Percentiles rank a stretch among this genome's conserved stretches.
Conservation (phyloP, 2,888 invertebrate genomes). For the Agrotis ipsilon region DNA sequence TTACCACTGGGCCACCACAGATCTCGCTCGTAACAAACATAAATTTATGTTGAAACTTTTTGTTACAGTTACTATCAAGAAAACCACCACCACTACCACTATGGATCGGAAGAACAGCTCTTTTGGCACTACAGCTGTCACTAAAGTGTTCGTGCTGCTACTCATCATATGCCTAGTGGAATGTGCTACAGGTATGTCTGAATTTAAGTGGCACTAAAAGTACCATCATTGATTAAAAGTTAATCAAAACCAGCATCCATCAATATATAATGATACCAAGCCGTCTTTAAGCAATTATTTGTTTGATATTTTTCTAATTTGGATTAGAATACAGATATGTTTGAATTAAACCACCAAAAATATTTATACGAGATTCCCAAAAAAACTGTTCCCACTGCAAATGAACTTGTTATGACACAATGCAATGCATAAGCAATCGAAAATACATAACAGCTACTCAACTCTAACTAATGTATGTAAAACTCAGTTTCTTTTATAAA, state of each 20-base stretch:
- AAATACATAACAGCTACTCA: not conserved
- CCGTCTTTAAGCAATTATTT: slow-evolving; percentile 85
- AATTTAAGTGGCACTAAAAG: not conserved
- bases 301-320: slow-evolving; percentile 91
- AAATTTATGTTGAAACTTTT: slow-evolving; percentile 25
- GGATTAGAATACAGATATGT: slow-evolving; percentile 91
- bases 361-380: too few relatives aligned
- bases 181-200: slow-evolving; percentile 89
- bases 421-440: not conserved
- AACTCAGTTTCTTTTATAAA: too few relatives aligned
- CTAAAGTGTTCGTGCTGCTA: slow-evolving; percentile 87
- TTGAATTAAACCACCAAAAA: not conserved
- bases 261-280: slow-evolving; percentile 61
- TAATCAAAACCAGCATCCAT: slow-evolving; percentile 58
- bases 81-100: slow-evolving; percentile 48
- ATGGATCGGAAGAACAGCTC: slow-evolving; percentile 69
- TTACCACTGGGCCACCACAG: too few relatives aligned
- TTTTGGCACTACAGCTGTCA: slow-evolving; percentile 71
- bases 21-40: too few relatives aligned
- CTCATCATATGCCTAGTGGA: slow-evolving; percentile 91
- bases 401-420: too few relatives aligned
- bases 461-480: too few relatives aligned
- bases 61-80: slow-evolving; percentile 64
- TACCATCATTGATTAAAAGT: not conserved
- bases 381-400: not conserved